A percentile compares a stretch with the other conserved stretches of the same genome.
Evolutionary conservation across 2,113 vertebrate genomes (phyloP).

Genomic region (Cyprinodon variegatus): DNA sequence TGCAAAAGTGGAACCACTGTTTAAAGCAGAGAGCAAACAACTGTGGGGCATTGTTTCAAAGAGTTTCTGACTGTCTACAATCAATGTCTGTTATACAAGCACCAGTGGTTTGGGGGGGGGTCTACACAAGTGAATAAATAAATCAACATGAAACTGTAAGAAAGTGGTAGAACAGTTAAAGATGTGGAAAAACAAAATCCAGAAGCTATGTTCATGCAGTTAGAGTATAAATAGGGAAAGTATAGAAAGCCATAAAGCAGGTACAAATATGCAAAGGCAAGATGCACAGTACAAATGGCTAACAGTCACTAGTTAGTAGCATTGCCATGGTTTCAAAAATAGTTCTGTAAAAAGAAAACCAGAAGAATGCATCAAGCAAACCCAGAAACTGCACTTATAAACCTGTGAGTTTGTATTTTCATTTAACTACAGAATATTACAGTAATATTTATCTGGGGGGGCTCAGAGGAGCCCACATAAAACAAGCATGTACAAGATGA

Average conservation of each 20-base stretch:
- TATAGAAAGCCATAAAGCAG: constrained; percentile 59
- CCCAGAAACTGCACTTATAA: constrained; percentile 43
- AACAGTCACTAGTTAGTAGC: constrained; percentile 69
- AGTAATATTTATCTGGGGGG: constrained; percentile 50
- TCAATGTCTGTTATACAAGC: constrained; percentile 38
- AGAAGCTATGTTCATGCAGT: constrained; percentile 63
- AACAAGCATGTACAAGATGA: constrained; percentile 50
- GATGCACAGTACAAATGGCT: constrained; percentile 58
- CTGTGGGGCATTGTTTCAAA: constrained; percentile 25
- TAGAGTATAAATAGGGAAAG: constrained; percentile 71
- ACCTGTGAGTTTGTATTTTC: constrained; percentile 35
- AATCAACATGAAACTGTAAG: constrained; percentile 63
- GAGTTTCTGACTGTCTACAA: constrained; percentile 7
- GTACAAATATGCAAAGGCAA: constrained; percentile 66
- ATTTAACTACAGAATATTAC: constrained; percentile 55
- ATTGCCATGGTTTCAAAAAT: constrained; percentile 58
- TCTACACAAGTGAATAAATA: constrained; percentile 79
- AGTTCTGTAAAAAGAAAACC: constrained; percentile 23
- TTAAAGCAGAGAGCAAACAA: constrained; percentile 56
- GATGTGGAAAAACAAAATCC: constrained; percentile 42
- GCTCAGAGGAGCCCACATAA: constrained; percentile 25
- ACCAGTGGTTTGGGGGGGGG: constrained; percentile 29
- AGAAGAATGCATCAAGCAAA: constrained; percentile 26
- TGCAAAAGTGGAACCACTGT: constrained; percentile 21
- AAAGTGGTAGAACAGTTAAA: constrained; percentile 18